Percentiles rank a stretch among this genome's conserved stretches.
Conservation (phyloP, 53 echinoderm and acorn worm genomes). For the Holothuria leucospilota region DNA sequence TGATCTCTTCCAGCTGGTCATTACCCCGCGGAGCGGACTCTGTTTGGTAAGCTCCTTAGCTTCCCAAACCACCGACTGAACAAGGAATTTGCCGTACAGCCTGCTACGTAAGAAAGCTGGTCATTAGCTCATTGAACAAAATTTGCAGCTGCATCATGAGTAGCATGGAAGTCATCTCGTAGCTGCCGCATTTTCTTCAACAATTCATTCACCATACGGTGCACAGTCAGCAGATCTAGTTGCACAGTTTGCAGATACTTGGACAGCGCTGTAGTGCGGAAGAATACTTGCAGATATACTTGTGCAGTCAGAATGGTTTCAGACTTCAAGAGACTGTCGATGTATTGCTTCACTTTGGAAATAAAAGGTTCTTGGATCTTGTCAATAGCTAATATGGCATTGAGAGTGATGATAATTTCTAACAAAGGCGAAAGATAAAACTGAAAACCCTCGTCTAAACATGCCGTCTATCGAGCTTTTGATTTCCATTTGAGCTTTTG, state of each 20-base stretch:
- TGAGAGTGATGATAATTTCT: neutral
- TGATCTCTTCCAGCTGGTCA: too few species aligned
- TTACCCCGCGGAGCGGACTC: too few species aligned
- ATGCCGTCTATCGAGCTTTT: too few species aligned
- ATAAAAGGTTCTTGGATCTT: neutral
- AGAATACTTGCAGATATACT: neutral
- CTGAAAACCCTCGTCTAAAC: too few species aligned
- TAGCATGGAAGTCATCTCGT: neutral
- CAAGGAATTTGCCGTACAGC: too few species aligned
- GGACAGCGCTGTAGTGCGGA: neutral
- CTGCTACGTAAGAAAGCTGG: too few species aligned
- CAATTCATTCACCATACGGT: neutral
- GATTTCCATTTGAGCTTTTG: too few species aligned
- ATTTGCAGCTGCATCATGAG: constrained; percentile 4
- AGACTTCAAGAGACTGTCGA: neutral
- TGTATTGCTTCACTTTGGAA: neutral
- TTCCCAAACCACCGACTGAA: too few species aligned
- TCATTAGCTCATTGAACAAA: too few species aligned
- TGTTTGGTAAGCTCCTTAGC: too few species aligned
- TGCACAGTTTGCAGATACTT: neutral
- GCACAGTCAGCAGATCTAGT: neutral
- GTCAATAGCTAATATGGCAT: constrained; percentile 1
- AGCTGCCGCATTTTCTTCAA: neutral
- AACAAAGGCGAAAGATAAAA: too few species aligned
- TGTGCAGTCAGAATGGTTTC: neutral